A percentile compares a stretch with the other conserved stretches of the same genome.
Evolutionary conservation across 2,113 vertebrate species (phyloP).

Genomic region (Bubalus kerabau): DNA sequence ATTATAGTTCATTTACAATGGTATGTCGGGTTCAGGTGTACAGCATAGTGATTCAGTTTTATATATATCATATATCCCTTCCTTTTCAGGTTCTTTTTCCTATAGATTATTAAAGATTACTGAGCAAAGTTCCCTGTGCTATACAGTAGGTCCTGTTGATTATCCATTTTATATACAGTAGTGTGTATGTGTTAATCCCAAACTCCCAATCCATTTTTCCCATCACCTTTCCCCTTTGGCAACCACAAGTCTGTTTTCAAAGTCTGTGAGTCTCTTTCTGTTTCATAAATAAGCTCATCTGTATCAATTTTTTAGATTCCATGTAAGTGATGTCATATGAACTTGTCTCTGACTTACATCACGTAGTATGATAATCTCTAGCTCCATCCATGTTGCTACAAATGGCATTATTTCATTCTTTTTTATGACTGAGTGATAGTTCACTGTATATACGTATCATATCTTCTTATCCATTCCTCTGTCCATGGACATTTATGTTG

Average conservation of each 20-base stretch:
- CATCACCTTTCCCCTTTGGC: not conserved
- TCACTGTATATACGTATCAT: not conserved
- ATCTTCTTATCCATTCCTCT: not conserved
- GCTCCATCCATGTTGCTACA: not conserved
- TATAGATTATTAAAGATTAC: not conserved
- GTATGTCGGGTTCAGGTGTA: not conserved
- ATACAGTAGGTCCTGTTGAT: not conserved
- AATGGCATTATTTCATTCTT: not conserved
- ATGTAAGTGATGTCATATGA: not conserved
- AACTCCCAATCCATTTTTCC: not conserved
- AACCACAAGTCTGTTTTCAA: not conserved
- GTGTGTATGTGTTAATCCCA: not conserved
- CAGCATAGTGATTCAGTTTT: not conserved
- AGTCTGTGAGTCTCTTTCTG: not conserved
- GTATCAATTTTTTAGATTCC: not conserved
- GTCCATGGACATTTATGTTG: not conserved
- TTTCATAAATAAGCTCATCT: not conserved
- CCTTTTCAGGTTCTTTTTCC: not conserved
- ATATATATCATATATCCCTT: not conserved
- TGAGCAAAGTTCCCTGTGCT: not conserved
- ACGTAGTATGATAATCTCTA: not conserved
- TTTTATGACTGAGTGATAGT: not conserved
- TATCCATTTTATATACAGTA: not conserved
- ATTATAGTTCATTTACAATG: not conserved
- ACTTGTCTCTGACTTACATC: not conserved